phyloP scores from a whole-genome alignment of 2,797 vertebrate species.

The Lepus oiostolus region DNA sequence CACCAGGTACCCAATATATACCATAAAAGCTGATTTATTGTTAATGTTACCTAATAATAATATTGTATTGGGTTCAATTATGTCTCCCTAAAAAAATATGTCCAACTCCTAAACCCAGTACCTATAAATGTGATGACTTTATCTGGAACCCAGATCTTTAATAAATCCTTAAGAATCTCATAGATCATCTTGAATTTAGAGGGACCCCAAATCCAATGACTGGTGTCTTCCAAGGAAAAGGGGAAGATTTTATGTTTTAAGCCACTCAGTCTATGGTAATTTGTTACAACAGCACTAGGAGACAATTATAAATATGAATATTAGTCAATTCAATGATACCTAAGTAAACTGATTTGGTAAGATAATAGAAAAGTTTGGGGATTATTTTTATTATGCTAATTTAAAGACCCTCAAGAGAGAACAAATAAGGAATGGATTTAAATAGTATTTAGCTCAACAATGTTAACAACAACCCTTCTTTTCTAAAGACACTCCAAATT shows the following conservation, averaged over 20 bases:
- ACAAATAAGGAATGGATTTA: neutral
- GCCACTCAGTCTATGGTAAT: neutral
- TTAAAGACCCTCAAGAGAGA: slow-evolving; percentile 43
- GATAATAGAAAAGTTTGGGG: slow-evolving; percentile 28
- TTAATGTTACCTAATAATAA: neutral
- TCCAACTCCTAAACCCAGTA: neutral
- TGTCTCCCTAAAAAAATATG: slow-evolving; percentile 1
- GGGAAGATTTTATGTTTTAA: slow-evolving; percentile 15
- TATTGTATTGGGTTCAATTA: neutral
- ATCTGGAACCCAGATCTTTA: slow-evolving; percentile 46
- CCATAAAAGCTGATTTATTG: neutral
- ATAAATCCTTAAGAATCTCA: slow-evolving; percentile 38
- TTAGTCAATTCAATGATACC: neutral
- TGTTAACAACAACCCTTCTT: slow-evolving; percentile 43
- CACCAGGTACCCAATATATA: neutral
- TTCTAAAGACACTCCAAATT: slow-evolving; percentile 52
- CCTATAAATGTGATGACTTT: neutral
- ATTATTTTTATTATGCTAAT: slow-evolving; percentile 28
- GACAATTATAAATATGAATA: slow-evolving; percentile 28
- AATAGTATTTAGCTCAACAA: slow-evolving; percentile 42
- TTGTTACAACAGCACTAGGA: neutral
- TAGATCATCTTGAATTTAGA: slow-evolving; percentile 10
- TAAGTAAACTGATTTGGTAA: slow-evolving; percentile 32
- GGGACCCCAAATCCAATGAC: neutral
- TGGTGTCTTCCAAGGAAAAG: neutral